Evolutionary conservation across 2,797 vertebrate genomes (phyloP), one percentile per base, ranked within the genome.

Genomic region (Bradypodion pumilum): DNA sequence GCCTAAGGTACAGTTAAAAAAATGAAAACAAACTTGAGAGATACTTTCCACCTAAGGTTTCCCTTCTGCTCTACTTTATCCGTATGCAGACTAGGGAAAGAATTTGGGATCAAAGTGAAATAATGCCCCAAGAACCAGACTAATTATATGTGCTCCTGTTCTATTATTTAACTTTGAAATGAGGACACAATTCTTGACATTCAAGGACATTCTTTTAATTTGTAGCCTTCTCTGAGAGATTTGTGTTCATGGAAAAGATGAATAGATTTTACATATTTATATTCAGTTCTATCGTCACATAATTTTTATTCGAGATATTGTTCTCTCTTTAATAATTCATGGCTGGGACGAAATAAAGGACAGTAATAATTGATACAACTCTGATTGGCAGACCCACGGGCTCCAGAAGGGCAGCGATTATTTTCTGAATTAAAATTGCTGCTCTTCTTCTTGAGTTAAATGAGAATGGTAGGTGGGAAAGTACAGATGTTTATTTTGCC

Each of bases 111-210:
- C 42, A 35, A 78, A 62, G n/a, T 19, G 40, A 70, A 73, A 72
- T 46, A 13, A 46, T 70, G 12, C n/a, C 40, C 85, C 91, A 92
- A 92, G 94, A 69, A 89, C 15, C 74, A 85, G 74, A 88, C 69
- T 92, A 87, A 88, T 89, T 88, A 86, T 44, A 78, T 42, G 74
- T 7, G 85, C 63, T 93, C 89, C 88, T 90, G 82, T 86, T 73
- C 85, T 94, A 93, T 93, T 70, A 87, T 88, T 87, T 90, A 84
- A 86, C 40, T 89, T 66, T 65, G 75, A 86, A 86, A 88, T 86
- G 89, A 86, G 88, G 93, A 92, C 86, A 85, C 89, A 92, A 91
- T 95, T 92, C 87, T 82, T 87, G 82, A 87, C 90, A 82, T 84
- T 82, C 86, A 83, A 81, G 82, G 89, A 90, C 79, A 87, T 82